These are phyloP conservation scores for Drosophila teissieri DNA, from an alignment of 1,140 invertebrate genomes.

Conservation along the genomic window DNA sequence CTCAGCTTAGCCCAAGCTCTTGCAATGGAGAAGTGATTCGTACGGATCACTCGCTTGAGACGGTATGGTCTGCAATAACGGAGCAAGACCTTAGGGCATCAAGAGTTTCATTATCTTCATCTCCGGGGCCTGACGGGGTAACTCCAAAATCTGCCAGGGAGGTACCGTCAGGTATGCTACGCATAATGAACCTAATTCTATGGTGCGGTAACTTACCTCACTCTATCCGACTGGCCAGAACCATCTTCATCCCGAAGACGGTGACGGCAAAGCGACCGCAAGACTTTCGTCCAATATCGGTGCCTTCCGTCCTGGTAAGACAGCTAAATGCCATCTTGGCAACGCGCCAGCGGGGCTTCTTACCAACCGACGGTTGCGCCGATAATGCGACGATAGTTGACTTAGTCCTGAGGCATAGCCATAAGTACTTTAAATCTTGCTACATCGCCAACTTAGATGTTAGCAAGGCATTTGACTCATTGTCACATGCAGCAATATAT, in stretches of 20 bases:
- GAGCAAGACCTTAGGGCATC: no score
- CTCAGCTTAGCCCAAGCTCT: conserved; percentile 3
- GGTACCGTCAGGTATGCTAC: conserved; percentile 8
- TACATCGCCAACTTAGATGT: conserved; percentile 29
- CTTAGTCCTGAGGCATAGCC: conserved; percentile 26
- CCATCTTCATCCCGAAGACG: conserved; percentile 34
- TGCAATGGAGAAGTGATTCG: not conserved
- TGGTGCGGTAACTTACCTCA: conserved; percentile 23
- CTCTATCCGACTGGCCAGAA: conserved; percentile 20
- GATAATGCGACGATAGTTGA: conserved; percentile 25
- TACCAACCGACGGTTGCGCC: conserved; percentile 35
- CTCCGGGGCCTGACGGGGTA: conserved; percentile 19
- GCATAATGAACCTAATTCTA: conserved; percentile 37
- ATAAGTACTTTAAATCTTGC: conserved; percentile 14
- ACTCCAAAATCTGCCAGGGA: conserved; percentile 10
- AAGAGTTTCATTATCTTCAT: conserved; percentile 1
- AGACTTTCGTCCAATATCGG: conserved; percentile 36
- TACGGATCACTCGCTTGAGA: conserved; percentile 6
- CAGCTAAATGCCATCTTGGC: conserved; percentile 33
- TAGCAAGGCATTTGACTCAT: conserved; percentile 22
- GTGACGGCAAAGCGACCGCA: conserved; percentile 7
- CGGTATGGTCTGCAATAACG: conserved; percentile 15
- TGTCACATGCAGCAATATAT: not conserved
- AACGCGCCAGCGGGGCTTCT: conserved; percentile 24
- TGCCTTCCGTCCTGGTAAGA: conserved; percentile 30